These are phyloP conservation scores for Carterocephalus palaemon DNA, from an alignment of 2,888 invertebrate species.

Conservation along the genomic window DNA sequence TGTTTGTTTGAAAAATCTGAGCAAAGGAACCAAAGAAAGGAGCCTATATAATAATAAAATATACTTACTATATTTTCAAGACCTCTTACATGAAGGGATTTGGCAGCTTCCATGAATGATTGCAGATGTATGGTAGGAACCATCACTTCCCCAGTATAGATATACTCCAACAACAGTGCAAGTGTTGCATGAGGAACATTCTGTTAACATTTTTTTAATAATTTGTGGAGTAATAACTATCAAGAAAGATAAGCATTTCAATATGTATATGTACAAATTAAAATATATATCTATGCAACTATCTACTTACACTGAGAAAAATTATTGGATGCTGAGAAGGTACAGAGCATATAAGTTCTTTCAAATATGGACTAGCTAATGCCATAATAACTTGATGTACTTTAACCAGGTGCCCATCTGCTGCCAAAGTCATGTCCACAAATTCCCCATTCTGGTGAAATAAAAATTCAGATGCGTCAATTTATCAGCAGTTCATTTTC, in stretches of 20 bases:
- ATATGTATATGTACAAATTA: background rate
- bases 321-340: constrained; percentile 70
- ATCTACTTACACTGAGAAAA: constrained; percentile 64
- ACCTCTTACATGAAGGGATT: constrained; percentile 53
- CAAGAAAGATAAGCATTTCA: background rate
- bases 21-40: too few relatives aligned
- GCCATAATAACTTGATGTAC: constrained; percentile 57
- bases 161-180: constrained; percentile 52
- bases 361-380: constrained; percentile 67
- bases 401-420: constrained; percentile 69
- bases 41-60: too few relatives aligned
- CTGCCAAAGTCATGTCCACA: constrained; percentile 71
- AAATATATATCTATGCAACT: background rate
- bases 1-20: too few relatives aligned
- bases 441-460: constrained; percentile 66
- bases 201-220: constrained; percentile 35
- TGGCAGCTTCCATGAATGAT: constrained; percentile 50
- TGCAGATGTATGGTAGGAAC: constrained; percentile 46
- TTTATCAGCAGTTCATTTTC: background rate
- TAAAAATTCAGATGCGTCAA: too few relatives aligned
- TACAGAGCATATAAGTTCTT: constrained; percentile 63
- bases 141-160: constrained; percentile 58
- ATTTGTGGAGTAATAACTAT: background rate
- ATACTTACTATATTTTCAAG: constrained; percentile 50
- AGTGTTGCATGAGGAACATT: constrained; percentile 53